Conservation (phyloP, 2,888 invertebrate species). For the Oscheius sp. region DNA sequence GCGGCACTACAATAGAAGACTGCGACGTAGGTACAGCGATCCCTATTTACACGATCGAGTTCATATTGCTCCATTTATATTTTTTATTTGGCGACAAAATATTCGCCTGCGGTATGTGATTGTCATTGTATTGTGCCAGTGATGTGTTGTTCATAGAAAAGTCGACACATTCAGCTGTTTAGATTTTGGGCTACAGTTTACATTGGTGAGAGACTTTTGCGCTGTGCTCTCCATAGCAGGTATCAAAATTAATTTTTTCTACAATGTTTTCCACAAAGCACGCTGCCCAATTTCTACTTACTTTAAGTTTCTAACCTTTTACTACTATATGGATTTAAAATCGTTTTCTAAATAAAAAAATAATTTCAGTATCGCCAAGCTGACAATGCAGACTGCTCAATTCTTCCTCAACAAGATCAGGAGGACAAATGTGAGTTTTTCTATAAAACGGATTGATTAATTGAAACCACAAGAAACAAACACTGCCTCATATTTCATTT, state of each 20-base stretch:
- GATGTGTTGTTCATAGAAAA: too few species aligned
- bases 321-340: background rate
- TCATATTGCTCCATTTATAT: background rate
- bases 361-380: slow-evolving; percentile 7
- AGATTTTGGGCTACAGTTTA: slow-evolving; percentile 1
- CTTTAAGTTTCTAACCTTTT: too few species aligned
- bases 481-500: background rate
- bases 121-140: too few species aligned
- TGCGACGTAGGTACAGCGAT: background rate
- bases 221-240: slow-evolving; percentile 5
- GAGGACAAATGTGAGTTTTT: slow-evolving; percentile 6
- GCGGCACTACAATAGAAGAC: background rate
- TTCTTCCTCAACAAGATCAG: background rate
- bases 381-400: slow-evolving; percentile 21
- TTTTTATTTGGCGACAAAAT: slow-evolving; percentile 6
- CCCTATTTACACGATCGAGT: background rate
- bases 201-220: background rate
- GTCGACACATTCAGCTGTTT: slow-evolving; percentile 1
- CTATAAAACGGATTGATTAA: background rate
- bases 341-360: background rate
- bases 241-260: background rate
- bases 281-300: background rate
- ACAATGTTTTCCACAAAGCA: background rate
- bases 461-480: background rate
- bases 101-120: slow-evolving; percentile 3